Percentiles rank a stretch among this genome's conserved stretches.
These are phyloP conservation scores for Umimayanthus chanpuru DNA, from an alignment of 92 coral and sea anemone genomes.

Conservation along the genomic window DNA sequence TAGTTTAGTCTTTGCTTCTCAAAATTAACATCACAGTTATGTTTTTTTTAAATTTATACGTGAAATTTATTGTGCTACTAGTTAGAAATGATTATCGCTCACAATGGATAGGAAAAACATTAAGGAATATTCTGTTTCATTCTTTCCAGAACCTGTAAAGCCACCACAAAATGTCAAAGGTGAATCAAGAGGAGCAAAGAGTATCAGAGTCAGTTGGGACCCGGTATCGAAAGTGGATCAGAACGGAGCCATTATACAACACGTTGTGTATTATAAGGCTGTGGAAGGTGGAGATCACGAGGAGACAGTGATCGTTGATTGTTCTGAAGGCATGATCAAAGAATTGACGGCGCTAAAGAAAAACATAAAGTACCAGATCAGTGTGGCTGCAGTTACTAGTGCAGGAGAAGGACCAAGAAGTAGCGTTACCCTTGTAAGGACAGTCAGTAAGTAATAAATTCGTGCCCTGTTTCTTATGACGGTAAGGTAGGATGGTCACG, in stretches of 20 bases:
- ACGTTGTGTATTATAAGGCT: neutral
- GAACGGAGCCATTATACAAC: neutral
- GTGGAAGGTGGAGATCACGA: neutral
- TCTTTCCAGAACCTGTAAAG: neutral
- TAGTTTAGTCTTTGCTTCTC: too few relatives aligned
- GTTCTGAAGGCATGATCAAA: neutral
- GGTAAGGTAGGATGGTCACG: too few relatives aligned
- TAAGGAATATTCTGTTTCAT: too few relatives aligned
- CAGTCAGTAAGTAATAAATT: neutral
- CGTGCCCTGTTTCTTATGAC: too few relatives aligned
- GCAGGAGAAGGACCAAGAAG: neutral
- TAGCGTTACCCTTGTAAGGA: neutral
- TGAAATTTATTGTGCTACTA: too few relatives aligned
- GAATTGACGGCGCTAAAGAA: neutral
- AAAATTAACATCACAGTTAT: too few relatives aligned
- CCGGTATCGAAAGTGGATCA: neutral
- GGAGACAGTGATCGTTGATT: neutral
- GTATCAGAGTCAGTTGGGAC: neutral
- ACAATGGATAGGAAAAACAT: too few relatives aligned
- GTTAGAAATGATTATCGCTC: too few relatives aligned
- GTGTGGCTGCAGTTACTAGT: slow-evolving; percentile 4
- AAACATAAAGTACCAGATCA: neutral
- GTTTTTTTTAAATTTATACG: too few relatives aligned
- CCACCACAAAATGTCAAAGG: neutral
- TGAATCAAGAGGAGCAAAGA: neutral